Conservation (phyloP, 1,140 invertebrate species). For the Leptinotarsa undecemlineata region DNA sequence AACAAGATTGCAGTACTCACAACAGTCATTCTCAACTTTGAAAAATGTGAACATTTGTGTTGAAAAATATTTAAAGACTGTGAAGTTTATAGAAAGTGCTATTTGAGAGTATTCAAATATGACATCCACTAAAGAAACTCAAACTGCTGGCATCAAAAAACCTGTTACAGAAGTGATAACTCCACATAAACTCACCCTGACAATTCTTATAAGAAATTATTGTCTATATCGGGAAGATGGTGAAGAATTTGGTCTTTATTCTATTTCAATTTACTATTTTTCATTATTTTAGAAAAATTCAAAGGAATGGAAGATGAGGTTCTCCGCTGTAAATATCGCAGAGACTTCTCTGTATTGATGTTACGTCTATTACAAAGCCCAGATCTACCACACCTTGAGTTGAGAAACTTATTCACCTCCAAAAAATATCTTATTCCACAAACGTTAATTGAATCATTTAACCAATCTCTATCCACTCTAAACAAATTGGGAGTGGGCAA, state of each 20-base stretch:
- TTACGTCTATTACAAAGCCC: slow-evolving; percentile 69
- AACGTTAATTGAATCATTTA: slow-evolving; percentile 59
- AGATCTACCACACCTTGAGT: slow-evolving; percentile 65
- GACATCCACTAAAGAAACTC: slow-evolving; percentile 22
- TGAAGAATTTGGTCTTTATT: slow-evolving; percentile 35
- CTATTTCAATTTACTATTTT: slow-evolving; percentile 25
- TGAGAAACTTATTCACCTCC: slow-evolving; percentile 61
- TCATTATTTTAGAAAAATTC: slow-evolving; percentile 21
- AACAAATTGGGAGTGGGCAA: slow-evolving; percentile 62
- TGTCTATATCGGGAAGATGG: slow-evolving; percentile 58
- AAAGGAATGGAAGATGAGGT: neutral
- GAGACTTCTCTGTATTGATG: slow-evolving; percentile 66
- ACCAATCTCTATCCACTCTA: slow-evolving; percentile 60
- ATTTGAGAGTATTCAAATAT: neutral
- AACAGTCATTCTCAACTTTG: no score
- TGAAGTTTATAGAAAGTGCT: no score
- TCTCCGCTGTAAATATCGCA: slow-evolving; percentile 44
- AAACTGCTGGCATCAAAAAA: slow-evolving; percentile 24
- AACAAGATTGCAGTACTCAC: no score
- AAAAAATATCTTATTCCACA: slow-evolving; percentile 60
- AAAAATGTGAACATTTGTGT: no score
- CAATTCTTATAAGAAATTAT: slow-evolving; percentile 61
- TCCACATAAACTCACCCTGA: slow-evolving; percentile 62
- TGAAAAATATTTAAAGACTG: no score
- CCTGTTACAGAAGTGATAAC: slow-evolving; percentile 57